Conservation (phyloP, 2,797 vertebrate species). For the Syndactyla subalaris region DNA sequence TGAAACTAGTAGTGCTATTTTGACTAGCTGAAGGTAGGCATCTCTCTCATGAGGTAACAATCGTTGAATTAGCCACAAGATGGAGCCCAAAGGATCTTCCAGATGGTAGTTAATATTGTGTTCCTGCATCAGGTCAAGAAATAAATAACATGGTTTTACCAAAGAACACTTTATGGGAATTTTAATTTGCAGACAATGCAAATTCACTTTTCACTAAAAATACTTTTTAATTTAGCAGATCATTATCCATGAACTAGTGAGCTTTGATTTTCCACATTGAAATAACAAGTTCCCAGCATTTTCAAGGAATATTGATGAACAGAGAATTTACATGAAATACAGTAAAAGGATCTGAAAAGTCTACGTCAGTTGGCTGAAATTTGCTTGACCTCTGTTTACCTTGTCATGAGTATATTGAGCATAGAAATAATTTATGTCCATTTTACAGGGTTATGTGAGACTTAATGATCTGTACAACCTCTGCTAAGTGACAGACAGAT, state of each 20-base stretch:
- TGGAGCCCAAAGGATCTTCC: constrained; percentile 58
- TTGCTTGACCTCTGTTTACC: neutral
- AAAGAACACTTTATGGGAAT: neutral
- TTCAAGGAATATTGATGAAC: neutral
- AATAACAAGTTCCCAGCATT: neutral
- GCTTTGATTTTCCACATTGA: neutral
- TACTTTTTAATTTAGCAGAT: neutral
- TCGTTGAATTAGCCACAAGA: constrained; percentile 60
- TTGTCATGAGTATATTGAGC: neutral
- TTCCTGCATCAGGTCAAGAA: neutral
- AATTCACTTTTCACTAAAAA: neutral
- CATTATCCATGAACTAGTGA: neutral
- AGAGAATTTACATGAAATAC: neutral
- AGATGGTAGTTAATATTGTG: neutral
- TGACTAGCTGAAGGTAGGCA: neutral
- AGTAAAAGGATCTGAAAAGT: neutral
- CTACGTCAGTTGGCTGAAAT: neutral
- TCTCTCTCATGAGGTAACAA: neutral
- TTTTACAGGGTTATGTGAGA: neutral
- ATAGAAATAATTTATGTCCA: neutral
- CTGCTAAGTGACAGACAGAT: neutral
- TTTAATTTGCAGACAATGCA: neutral
- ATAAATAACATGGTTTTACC: neutral
- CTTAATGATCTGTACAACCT: neutral
- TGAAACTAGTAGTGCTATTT: neutral